A percentile compares a stretch with the other conserved stretches of the same genome.
Evolutionary conservation across 2,888 invertebrate genomes (phyloP).

Genomic region (Acleris emargana): DNA sequence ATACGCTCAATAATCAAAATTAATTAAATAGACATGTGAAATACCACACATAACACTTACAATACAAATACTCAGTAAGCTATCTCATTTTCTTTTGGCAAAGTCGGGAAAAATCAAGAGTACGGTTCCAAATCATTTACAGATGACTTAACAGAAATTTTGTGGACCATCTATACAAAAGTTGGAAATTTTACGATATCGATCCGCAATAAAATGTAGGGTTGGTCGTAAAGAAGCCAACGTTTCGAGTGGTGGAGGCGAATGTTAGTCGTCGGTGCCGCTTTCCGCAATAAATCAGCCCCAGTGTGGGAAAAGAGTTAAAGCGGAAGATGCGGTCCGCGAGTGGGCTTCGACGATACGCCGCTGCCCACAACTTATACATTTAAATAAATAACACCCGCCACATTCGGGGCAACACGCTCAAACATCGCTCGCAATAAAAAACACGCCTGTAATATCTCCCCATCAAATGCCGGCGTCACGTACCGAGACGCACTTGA

Average conservation of each 20-base stretch:
- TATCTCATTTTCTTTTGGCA: too few relatives aligned
- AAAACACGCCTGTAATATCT: constrained; percentile 20
- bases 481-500: constrained; percentile 30
- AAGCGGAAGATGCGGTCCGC: constrained; percentile 62
- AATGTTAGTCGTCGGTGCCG: constrained; percentile 62
- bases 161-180: constrained; percentile 45
- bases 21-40: too few relatives aligned
- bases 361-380: constrained; percentile 42
- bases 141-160: constrained; percentile 22
- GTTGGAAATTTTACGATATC: constrained; percentile 61
- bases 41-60: too few relatives aligned
- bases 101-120: neutral
- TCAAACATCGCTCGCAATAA: constrained; percentile 26
- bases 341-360: constrained; percentile 61
- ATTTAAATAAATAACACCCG: constrained; percentile 44
- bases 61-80: too few relatives aligned
- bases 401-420: constrained; percentile 35
- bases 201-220: constrained; percentile 67
- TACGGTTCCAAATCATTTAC: constrained; percentile 7
- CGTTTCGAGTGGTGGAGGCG: constrained; percentile 62
- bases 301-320: constrained; percentile 65
- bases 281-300: constrained; percentile 71
- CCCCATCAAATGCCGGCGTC: constrained; percentile 18
- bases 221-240: constrained; percentile 68
- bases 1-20: too few relatives aligned